Percentiles rank a stretch among this genome's conserved stretches.
These are phyloP conservation scores for Heterohyrax brucei DNA, from an alignment of 2,797 vertebrate genomes.

Conservation along the genomic window DNA sequence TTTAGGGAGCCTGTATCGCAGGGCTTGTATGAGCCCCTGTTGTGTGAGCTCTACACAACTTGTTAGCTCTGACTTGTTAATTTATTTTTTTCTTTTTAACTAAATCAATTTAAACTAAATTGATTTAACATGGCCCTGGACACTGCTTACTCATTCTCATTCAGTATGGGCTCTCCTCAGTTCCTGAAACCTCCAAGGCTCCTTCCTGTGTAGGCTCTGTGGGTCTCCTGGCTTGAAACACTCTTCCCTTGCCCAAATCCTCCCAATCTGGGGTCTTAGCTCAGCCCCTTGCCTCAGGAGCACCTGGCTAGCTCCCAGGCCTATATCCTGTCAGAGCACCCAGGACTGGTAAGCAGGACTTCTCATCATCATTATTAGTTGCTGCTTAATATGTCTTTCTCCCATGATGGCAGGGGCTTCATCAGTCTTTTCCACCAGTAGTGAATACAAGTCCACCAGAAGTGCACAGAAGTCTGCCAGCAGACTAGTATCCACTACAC, in stretches of 20 bases:
- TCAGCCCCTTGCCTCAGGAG: neutral
- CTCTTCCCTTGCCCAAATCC: too few species aligned
- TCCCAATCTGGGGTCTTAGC: neutral
- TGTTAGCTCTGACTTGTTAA: too few species aligned
- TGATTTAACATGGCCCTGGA: neutral
- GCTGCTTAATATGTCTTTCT: neutral
- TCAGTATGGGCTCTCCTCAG: neutral
- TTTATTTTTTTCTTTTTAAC: too few species aligned
- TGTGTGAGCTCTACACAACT: too few species aligned
- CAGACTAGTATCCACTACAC: too few species aligned
- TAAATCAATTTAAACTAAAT: neutral
- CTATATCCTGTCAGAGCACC: neutral
- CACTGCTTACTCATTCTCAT: neutral
- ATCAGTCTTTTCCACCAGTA: neutral
- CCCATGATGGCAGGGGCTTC: neutral
- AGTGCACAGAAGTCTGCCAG: too few species aligned
- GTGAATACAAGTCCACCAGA: too few species aligned
- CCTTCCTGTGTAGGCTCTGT: neutral
- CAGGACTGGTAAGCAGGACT: fast-evolving
- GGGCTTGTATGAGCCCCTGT: too few species aligned
- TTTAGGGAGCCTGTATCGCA: too few species aligned
- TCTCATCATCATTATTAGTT: too few species aligned
- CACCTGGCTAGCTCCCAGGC: neutral
- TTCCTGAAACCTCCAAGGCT: neutral
- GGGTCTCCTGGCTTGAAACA: neutral